phyloP scores from a whole-genome alignment of 1,140 invertebrate species.

The Bradynema listronoti region DNA sequence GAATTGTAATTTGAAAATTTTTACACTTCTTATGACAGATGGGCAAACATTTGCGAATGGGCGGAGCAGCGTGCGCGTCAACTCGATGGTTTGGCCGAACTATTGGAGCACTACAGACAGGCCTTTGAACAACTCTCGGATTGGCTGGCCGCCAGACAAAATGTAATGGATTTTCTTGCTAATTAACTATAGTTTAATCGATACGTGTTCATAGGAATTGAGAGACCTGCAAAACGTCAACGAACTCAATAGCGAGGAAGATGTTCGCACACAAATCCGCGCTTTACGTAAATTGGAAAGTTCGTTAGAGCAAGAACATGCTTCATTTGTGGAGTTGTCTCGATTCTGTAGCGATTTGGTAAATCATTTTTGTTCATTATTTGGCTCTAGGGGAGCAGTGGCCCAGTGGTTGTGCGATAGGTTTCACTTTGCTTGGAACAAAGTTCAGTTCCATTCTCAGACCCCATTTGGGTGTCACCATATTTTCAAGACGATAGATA shows the following conservation, averaged over 20 bases:
- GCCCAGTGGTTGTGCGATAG: no score
- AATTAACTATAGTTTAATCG: not conserved
- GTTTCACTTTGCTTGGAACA: no score
- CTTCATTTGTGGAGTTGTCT: constrained; percentile 47
- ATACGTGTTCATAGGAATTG: not conserved
- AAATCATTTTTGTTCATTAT: no score
- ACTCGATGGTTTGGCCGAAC: constrained; percentile 46
- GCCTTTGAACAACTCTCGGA: constrained; percentile 28
- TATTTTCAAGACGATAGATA: no score
- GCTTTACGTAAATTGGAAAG: constrained; percentile 39
- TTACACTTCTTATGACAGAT: no score
- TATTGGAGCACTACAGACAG: constrained; percentile 37
- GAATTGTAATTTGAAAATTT: not conserved
- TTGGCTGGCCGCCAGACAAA: constrained; percentile 41
- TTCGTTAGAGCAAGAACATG: constrained; percentile 42
- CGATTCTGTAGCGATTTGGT: constrained; percentile 46
- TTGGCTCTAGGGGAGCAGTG: no score
- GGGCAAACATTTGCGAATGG: constrained; percentile 48
- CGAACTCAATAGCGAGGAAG: constrained; percentile 28
- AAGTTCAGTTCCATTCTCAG: no score
- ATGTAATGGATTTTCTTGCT: constrained; percentile 16
- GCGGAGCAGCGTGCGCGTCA: constrained; percentile 37
- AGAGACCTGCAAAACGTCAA: not conserved
- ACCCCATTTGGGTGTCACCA: no score
- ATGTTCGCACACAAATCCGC: constrained; percentile 44